Percentiles rank a stretch among this genome's conserved stretches.
Conservation (phyloP, 2,888 invertebrate species). For the Lepidochrysops patricia region DNA sequence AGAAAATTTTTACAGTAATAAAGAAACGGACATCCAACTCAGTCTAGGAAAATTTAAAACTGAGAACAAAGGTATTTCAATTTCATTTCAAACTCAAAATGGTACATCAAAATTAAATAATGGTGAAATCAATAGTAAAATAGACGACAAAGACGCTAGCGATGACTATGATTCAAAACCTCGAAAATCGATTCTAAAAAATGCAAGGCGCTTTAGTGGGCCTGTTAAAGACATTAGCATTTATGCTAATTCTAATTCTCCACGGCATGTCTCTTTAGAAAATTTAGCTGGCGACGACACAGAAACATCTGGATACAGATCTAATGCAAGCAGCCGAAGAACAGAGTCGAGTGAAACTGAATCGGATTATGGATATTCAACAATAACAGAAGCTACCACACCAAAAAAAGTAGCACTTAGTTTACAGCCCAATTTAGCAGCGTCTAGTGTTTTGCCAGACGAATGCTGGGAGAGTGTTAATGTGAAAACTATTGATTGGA, state of each 20-base stretch:
- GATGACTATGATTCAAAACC: conserved; percentile 35
- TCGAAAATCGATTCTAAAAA: conserved; percentile 59
- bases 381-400: conserved; percentile 75
- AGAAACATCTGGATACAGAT: conserved; percentile 73
- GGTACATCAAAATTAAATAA: not conserved
- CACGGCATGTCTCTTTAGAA: conserved; percentile 30
- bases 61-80: not conserved
- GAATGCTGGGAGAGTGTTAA: conserved; percentile 66
- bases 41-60: not conserved
- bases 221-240: conserved; percentile 33
- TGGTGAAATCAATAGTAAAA: conserved; percentile 13
- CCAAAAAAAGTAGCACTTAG: conserved; percentile 71
- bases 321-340: conserved; percentile 58
- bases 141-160: conserved; percentile 28
- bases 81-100: conserved; percentile 4
- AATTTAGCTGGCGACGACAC: conserved; percentile 50
- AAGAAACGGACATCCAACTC: not conserved
- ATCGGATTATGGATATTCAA: conserved; percentile 77
- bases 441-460: conserved; percentile 66
- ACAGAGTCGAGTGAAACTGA: conserved; percentile 68
- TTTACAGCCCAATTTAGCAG: conserved; percentile 45
- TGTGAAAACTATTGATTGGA: conserved; percentile 52
- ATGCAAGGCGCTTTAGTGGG: conserved; percentile 38
- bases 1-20: not conserved
- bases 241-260: conserved; percentile 25